Evolutionary conservation across 1,140 invertebrate genomes (phyloP), one percentile per base, ranked within the genome.

Genomic region (Drosophila gunungcola): DNA sequence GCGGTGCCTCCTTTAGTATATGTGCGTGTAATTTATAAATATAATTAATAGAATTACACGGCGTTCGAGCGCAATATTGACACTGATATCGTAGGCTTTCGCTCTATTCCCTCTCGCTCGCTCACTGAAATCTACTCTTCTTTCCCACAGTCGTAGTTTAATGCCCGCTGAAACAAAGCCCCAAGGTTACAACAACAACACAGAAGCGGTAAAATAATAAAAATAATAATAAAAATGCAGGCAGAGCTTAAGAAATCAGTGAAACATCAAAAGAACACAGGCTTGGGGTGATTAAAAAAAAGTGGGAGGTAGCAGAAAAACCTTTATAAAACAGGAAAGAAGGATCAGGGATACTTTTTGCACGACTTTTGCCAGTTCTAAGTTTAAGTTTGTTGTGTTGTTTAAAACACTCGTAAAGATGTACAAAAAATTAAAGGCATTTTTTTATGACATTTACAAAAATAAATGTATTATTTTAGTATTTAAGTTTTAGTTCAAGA

Each of bases 151-250:
- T 68, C 45, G 55, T 70, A 80, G 82, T 86, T 88, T 86, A 83
- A 83, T 88, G 82, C 75, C 79, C 82, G 83, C 36, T 81, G 65
- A 82, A 86, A 86, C 82, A 82, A 88, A 88, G 82, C 75, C 48
- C 39, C 82, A 86, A 86, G 82, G 82, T 81, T 86, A 58, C 58
- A 88, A 32, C 45, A 77, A 32, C 29, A 32, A 32, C 29, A 32
- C 5, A 7, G 29, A 32, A 32, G 29, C 29, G 29, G 29, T 32
- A 29, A 32, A 54, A 45, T 45, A 55, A 41, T 45, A 55, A 41
- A 51, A 41, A 49, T 38, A 39, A 29, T 45, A 55, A 41, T 45
- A 41, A 49, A 32, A 39, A 29, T 41, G 52, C 46, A 49, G 61
- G 52, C 34, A 36, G 62, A 58, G 54, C 25, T 21, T n/a, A 27